Evolutionary conservation across 2,888 invertebrate genomes (phyloP), one percentile per base, ranked within the genome.

Genomic region (Monochamus alternatus): DNA sequence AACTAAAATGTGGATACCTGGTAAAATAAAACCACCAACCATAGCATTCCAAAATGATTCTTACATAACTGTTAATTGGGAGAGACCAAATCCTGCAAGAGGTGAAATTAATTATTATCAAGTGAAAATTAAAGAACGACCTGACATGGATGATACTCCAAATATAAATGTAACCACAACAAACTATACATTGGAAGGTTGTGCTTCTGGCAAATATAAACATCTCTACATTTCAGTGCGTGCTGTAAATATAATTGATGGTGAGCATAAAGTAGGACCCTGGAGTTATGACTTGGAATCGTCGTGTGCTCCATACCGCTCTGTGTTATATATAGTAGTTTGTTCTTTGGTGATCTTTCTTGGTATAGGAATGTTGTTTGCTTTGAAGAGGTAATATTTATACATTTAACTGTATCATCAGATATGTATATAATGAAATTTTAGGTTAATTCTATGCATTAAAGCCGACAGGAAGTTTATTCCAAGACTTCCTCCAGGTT

Each of bases 381-480:
- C 74, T 8, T 75, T 79, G 14, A 74, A 67, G 32, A 65, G 64
- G 60, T 73, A 66, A 60, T 3, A 32, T 43, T 44, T 38, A n/a
- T 31, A 55, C 31, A 32, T n/a, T 22, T 1, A 22, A 7, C 0
- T 12, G 22, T 7, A 43, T 3, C 14, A 14, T 8, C 22, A 67
- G n/a, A 22, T 22, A 12, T 51, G 47, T 52, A 72, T 22, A 4
- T 51, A 31, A 51, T 63, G 30, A 32, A 38, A 65, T 87, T 89
- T 87, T 80, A 93, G 93, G 85, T 84, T 91, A 38, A 93, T 93
- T 88, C 89, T 90, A 74, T 91, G 90, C 77, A 92, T 91, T 82
- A 91, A 91, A 83, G 91, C 75, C 12, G 94, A 94, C 93, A 91
- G 91, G 84, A 92, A 94, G 81, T 92, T 94, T 32, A 92, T 92